Base-by-base conservation (phyloP, 2,888 invertebrate species). In the Shargacucullia verbasci region DNA sequence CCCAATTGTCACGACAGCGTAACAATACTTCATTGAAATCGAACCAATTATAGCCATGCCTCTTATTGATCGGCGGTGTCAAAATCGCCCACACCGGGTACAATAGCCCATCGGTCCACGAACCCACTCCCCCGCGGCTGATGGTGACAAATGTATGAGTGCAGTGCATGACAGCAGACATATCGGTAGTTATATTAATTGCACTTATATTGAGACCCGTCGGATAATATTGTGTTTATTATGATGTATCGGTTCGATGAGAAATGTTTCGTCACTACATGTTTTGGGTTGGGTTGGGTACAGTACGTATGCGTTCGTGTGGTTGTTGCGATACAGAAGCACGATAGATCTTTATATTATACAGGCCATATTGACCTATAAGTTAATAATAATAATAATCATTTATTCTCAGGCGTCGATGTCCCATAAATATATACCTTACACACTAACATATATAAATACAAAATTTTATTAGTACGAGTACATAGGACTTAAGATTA, bases 61-160 rank as follows among this genome's bases (percentile, higher is more conserved):
- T 67, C 70, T 75, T 84, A 86, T 83, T 83, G 87, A 87, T 87
- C 81, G 79, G 71, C 79, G 74, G 72, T 78, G 83, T 82, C 79
- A 73, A 59, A 53, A 29, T 29, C 81, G 72, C 84, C 86, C 84
- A 85, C 86, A 52, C 55, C 60, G 67, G 58, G 68, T 39, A 70
- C 70, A 50, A 69, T 69, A 74, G 72, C 74, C 74, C 59, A 55
- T 63, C 76, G 83, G 82, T 80, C 81, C 64, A 71, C 80, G 84
- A 85, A 82, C 85, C 76, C 61, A 78, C 83, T 69, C 82, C 81
- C 79, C 76, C 83, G 73, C 78, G 60, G 54, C 41, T 35, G 33
- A 31, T 45, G 45, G 47, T 60, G 34, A 62, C 53, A 40, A 54
- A 60, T 66, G 49, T 15, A 20, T 33, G 29, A 31, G 31, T 49